Base-by-base conservation (phyloP, 2,113 vertebrate species). In the Aptenodytes patagonicus region DNA sequence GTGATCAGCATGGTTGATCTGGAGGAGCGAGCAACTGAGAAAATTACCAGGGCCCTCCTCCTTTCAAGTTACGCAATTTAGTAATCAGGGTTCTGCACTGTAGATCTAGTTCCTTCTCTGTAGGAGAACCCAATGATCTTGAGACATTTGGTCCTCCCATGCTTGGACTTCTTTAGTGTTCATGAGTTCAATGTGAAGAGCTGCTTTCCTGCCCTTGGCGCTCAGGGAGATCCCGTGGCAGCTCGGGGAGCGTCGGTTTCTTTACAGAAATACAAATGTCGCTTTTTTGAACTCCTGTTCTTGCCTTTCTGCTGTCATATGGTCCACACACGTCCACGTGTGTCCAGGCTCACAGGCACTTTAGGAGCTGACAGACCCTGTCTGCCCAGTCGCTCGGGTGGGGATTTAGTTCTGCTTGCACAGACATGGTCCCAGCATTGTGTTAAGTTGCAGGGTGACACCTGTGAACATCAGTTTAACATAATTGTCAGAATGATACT, bases 251-350 rank as follows among this genome's bases (percentile, higher is more conserved):
- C 1, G 9, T 36, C 68, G 75, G 12, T 16, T 72, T 66, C 42
- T 58, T 47, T 21, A 51, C 62, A 54, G 13, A 26, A 29, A 10
- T 13, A 26, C n/a, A 36, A 9, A 58, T 11, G 4, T 25, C 32
- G 9, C 69, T 57, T 57, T 83, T 36, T 36, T 17, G 61, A 60
- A 36, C 46, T 77, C 58, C 61, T 32, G 21, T 28, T 80, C 47
- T 61, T 14, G 0, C 61, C 47, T 31, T 28, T 38, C 61, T 73
- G 42, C 83, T 82, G 55, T 32, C 61, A 17, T 11, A 14, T 26
- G 4, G 4, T 17, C 22, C 54, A 11, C 49, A 3, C 26, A 13
- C 0, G 2, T 44, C 47, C 70, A 7, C 0, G 0, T 20, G 46
- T 42, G 69, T 3, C 55, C 68, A 57, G 57, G 60, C 62, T 77